Base-by-base conservation (phyloP, 92 coral and sea anemone species). In the Blastomussa wellsi region DNA sequence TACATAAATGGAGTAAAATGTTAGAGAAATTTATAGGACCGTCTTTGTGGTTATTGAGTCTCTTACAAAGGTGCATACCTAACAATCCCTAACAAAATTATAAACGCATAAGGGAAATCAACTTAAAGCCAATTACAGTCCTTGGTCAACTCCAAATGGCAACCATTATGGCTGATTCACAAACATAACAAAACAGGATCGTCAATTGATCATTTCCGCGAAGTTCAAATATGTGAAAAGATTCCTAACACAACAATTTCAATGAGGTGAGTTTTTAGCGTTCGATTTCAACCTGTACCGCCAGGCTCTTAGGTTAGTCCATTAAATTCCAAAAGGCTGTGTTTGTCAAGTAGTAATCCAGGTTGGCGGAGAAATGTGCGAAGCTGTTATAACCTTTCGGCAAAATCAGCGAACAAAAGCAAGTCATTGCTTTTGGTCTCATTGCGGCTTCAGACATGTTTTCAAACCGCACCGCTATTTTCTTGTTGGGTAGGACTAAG, bases 291-390 rank as follows among this genome's bases (percentile, higher is more conserved):
- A 22, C 10, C 75, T 70, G 15, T 11, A 70, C 75, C 15, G n/a
- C 74, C 20, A 69, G 39, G 0, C 72, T 32, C 14, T 67, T 22
- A 0, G 44, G 22, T 77, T 77, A 77, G 48, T 55, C 81, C 81
- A 32, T 77, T 77, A 77, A 15, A 55, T 77, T 48, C 81, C 70
- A 77, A 36, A 36, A 35, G n/a, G 48, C 20, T 0, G 75, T 70
- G 75, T 70, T 79, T 29, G 85, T 38, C 28, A 60, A 52, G 82
- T 78, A 78, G 16, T 19, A 78, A 33, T 78, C 82, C 13, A 78
- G 82, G 82, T 78, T 78, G 31, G 82, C 31, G 69, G 71, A 78
- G 51, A 78, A 78, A 78, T 78, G 82, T 11, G 82, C 51, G 51
- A 78, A 78, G 51, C 82, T 78, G 70, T 78, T 57, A 39, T 78